Conservation (phyloP, 2,797 vertebrate species). For the Scleropages formosus region DNA sequence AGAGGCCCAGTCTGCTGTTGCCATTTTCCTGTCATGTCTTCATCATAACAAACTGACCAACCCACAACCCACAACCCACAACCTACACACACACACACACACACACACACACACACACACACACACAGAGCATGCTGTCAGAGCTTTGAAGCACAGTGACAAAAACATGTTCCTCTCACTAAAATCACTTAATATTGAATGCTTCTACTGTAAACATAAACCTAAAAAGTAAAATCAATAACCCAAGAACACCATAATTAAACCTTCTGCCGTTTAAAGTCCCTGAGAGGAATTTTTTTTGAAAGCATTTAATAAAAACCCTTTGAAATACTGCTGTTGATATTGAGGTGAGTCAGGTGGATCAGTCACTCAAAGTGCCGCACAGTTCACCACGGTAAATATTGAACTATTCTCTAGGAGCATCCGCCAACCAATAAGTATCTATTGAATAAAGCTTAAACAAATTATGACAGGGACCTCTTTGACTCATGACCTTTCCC, state of each 20-base stretch:
- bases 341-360: slow-evolving; percentile 59
- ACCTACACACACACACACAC: not conserved
- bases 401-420: slow-evolving; percentile 76
- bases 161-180: too few relatives aligned
- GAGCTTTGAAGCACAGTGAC: too few relatives aligned
- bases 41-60: slow-evolving; percentile 22
- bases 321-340: slow-evolving; percentile 74
- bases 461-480: slow-evolving; percentile 82
- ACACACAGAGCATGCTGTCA: not conserved
- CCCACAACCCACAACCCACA: not conserved
- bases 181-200: too few relatives aligned
- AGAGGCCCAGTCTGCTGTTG: slow-evolving; percentile 32
- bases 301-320: slow-evolving; percentile 62
- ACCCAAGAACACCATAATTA: not conserved
- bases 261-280: slow-evolving; percentile 34
- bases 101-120: slow-evolving; percentile 13
- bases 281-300: slow-evolving; percentile 69
- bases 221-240: not conserved
- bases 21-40: slow-evolving; percentile 56
- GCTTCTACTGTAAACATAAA: slow-evolving; percentile 17
- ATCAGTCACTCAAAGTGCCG: slow-evolving; percentile 68
- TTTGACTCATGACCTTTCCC: slow-evolving; percentile 56
- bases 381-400: slow-evolving; percentile 73
- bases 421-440: slow-evolving; percentile 66
- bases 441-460: slow-evolving; percentile 72